A percentile compares a stretch with the other conserved stretches of the same genome.
These are phyloP conservation scores for Phylloscopus trochiloides DNA, from an alignment of 2,113 vertebrate species.

Conservation along the genomic window DNA sequence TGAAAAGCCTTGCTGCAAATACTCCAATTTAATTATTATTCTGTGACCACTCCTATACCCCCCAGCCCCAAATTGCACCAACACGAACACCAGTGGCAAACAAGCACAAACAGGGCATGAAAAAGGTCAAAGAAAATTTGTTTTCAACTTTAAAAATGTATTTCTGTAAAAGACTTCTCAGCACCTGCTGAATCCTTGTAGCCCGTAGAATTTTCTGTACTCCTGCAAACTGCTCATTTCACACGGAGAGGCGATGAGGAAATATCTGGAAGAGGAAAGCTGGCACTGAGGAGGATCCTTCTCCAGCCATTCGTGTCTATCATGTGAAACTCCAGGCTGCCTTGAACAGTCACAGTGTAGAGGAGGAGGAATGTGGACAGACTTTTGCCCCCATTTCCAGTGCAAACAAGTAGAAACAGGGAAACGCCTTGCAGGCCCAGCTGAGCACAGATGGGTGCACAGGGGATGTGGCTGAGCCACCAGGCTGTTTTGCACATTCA, in stretches of 20 bases:
- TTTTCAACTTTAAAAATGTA: neutral
- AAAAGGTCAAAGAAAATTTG: slow-evolving; percentile 45
- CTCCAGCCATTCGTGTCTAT: neutral
- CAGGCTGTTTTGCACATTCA: neutral
- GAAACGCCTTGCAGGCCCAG: neutral
- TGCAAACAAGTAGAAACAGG: neutral
- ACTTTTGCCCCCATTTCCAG: neutral
- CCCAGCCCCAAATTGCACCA: slow-evolving; percentile 48
- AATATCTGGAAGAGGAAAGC: neutral
- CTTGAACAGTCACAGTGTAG: neutral
- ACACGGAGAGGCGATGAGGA: neutral
- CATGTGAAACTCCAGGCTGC: neutral
- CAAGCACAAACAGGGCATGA: slow-evolving; percentile 33
- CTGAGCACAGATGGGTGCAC: accelerated
- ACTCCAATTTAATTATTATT: slow-evolving; percentile 22
- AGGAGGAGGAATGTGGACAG: accelerated
- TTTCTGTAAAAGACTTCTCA: neutral
- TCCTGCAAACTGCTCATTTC: neutral
- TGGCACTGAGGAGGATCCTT: neutral
- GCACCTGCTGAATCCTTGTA: neutral
- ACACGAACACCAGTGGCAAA: neutral
- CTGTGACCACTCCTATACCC: slow-evolving; percentile 40
- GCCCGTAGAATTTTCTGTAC: neutral
- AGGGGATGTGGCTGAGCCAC: neutral
- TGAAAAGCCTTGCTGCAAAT: slow-evolving; percentile 48